Evolutionary conservation across 2,797 vertebrate species (phyloP).

Genomic region (Adelosebastes latens): DNA sequence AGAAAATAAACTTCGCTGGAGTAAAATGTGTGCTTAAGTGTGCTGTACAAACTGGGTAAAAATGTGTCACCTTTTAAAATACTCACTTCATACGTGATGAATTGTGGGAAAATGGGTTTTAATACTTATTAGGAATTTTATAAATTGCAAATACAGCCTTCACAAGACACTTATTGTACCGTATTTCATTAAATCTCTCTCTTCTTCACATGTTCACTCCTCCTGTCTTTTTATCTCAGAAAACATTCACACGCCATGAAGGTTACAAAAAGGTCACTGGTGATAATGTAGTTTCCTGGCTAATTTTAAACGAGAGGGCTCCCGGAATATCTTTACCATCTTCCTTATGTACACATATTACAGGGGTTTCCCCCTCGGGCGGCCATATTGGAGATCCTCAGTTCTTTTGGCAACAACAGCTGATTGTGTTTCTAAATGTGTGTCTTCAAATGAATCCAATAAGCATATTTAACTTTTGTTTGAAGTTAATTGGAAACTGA

Average conservation of each 20-base stretch:
- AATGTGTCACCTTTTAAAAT: constrained; percentile 2
- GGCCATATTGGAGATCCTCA: background rate
- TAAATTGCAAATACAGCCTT: constrained; percentile 10
- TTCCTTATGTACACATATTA: background rate
- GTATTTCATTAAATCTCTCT: background rate
- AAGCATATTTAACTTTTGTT: background rate
- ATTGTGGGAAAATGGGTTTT: background rate
- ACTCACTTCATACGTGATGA: background rate
- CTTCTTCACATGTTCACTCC: background rate
- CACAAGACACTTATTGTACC: constrained; percentile 42
- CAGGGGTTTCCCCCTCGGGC: background rate
- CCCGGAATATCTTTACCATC: constrained; percentile 7
- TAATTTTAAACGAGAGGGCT: constrained; percentile 19
- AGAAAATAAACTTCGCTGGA: constrained; percentile 40
- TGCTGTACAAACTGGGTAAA: constrained; percentile 7
- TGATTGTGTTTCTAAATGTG: background rate
- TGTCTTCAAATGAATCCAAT: background rate
- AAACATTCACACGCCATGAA: constrained; percentile 14
- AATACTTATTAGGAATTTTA: background rate
- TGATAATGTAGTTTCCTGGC: constrained; percentile 17
- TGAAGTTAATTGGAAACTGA: background rate
- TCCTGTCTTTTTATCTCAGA: background rate
- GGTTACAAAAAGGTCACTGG: constrained; percentile 16
- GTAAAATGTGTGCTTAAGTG: constrained; percentile 11
- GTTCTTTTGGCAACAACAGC: background rate